Evolutionary conservation across 1,140 invertebrate genomes (phyloP).

Genomic region (Pachypeltis micranthus): DNA sequence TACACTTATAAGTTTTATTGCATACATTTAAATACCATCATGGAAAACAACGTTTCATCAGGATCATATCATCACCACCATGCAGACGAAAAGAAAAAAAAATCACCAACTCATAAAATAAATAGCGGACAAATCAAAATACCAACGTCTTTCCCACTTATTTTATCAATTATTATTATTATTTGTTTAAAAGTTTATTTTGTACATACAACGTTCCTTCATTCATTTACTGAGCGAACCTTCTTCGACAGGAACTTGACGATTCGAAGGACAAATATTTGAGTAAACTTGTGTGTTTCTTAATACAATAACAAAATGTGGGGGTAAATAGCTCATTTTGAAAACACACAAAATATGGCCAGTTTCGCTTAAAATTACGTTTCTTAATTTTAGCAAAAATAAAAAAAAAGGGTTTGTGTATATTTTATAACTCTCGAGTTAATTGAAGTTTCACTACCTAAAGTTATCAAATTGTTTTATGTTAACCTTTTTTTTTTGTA

Average conservation of each 20-base stretch:
- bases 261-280: background rate
- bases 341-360: too few species aligned
- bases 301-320: background rate
- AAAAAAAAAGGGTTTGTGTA: background rate
- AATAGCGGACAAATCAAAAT: background rate
- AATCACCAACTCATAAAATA: background rate
- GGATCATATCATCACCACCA: background rate
- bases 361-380: background rate
- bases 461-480: background rate
- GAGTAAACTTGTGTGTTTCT: background rate
- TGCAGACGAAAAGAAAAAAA: background rate
- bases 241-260: background rate
- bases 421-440: background rate
- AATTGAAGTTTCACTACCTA: background rate
- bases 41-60: conserved; percentile 5
- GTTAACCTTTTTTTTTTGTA: background rate
- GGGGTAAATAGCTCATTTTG: background rate
- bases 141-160: background rate
- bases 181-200: too few species aligned
- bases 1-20: conserved; percentile 8
- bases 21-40: conserved; percentile 3
- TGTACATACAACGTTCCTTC: too few species aligned
- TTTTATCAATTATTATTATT: background rate
- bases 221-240: too few species aligned
- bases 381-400: background rate